These are phyloP conservation scores for Corythaeola cristata DNA, from an alignment of 2,113 vertebrate genomes.

Conservation along the genomic window DNA sequence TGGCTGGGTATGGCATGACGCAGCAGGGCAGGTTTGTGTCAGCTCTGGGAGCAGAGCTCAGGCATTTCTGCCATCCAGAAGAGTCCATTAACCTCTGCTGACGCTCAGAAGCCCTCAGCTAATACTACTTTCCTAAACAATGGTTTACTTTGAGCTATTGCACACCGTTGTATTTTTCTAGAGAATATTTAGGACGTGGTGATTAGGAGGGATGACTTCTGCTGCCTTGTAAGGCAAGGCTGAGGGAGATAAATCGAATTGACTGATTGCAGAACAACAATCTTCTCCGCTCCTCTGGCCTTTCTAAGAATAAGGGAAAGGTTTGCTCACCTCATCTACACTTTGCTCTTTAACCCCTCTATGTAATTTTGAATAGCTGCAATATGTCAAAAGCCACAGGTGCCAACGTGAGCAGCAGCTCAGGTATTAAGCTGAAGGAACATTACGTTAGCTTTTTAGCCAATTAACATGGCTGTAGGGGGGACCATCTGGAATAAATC, in stretches of 20 bases:
- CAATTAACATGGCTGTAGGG: conserved; percentile 21
- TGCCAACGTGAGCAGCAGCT: neutral
- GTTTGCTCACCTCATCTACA: neutral
- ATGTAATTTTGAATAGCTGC: neutral
- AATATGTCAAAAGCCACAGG: neutral
- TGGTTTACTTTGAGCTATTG: neutral
- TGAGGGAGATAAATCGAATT: neutral
- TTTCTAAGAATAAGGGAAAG: neutral
- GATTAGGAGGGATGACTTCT: neutral
- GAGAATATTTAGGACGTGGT: neutral
- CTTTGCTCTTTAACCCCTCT: neutral
- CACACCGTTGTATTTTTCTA: neutral
- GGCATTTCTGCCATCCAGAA: neutral
- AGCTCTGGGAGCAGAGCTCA: neutral
- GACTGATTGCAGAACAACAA: neutral
- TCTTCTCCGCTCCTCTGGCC: neutral
- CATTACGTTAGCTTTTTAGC: conserved; percentile 7
- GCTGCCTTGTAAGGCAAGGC: neutral
- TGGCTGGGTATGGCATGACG: rapidly evolving
- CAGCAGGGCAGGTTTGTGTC: neutral
- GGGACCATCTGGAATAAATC: conserved; percentile 31
- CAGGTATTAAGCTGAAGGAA: conserved; percentile 13
- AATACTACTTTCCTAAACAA: neutral
- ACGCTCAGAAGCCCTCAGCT: neutral
- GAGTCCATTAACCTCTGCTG: neutral